These are phyloP conservation scores for Amaurobius ferox DNA, from an alignment of 2,888 invertebrate species.

Conservation along the genomic window DNA sequence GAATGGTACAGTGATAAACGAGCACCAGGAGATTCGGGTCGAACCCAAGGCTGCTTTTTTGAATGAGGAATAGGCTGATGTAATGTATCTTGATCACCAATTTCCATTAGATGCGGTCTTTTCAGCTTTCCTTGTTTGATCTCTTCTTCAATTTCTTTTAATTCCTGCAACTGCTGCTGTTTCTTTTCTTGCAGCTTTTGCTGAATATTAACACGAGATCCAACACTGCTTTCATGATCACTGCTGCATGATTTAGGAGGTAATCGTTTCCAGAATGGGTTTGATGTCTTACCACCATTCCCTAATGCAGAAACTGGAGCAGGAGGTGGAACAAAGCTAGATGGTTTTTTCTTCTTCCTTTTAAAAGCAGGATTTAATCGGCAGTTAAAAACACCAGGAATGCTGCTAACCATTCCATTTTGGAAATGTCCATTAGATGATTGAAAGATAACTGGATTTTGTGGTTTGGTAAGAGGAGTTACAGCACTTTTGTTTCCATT, in stretches of 20 bases:
- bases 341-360: slow-evolving; percentile 93
- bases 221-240: slow-evolving; percentile 86
- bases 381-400: slow-evolving; percentile 92
- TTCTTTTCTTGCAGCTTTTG: slow-evolving; percentile 92
- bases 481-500: slow-evolving; percentile 36
- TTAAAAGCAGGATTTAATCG: slow-evolving; percentile 87
- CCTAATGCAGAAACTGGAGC: slow-evolving; percentile 75
- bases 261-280: slow-evolving; percentile 76
- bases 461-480: slow-evolving; percentile 46
- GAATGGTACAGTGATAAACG: slow-evolving; percentile 58
- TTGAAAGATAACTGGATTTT: slow-evolving; percentile 65
- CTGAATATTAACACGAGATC: slow-evolving; percentile 88
- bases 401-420: slow-evolving; percentile 72
- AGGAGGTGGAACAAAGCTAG: slow-evolving; percentile 87
- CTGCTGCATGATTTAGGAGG: slow-evolving; percentile 80
- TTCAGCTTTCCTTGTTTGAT: slow-evolving; percentile 87
- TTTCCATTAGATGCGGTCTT: slow-evolving; percentile 76
- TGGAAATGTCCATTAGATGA: slow-evolving; percentile 64
- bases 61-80: slow-evolving; percentile 84
- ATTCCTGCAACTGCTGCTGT: slow-evolving; percentile 89
- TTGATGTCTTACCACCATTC: slow-evolving; percentile 73
- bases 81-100: slow-evolving; percentile 77
- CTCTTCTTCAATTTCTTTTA: slow-evolving; percentile 89
- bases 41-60: slow-evolving; percentile 83
- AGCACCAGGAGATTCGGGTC: slow-evolving; percentile 70